Conservation (phyloP, 2,797 vertebrate genomes). For the Enteromius radiatus region DNA sequence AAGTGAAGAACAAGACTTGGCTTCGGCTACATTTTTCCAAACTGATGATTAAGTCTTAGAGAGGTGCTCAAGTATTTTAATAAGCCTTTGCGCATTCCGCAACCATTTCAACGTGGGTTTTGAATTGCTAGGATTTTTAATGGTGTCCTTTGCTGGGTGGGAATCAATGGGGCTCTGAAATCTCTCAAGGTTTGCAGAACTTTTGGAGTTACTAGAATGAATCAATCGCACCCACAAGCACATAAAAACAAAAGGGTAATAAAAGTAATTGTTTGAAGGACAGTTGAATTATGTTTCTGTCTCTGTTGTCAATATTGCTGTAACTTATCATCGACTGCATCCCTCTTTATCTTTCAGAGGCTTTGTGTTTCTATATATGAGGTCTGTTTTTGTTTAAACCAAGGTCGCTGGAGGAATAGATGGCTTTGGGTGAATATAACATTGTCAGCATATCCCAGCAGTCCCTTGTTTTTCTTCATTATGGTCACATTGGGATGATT, state of each 20-base stretch:
- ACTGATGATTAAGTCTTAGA: constrained; percentile 4
- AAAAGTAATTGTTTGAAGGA: constrained; percentile 30
- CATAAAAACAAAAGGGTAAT: constrained; percentile 29
- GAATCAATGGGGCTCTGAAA: neutral
- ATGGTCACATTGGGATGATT: neutral
- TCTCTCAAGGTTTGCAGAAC: constrained; percentile 11
- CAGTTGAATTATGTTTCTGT: constrained; percentile 1
- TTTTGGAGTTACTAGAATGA: constrained; percentile 3
- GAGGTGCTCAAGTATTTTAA: constrained; percentile 5
- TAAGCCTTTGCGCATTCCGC: neutral
- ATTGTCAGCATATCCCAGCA: neutral
- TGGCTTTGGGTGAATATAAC: neutral
- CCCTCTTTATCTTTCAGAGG: neutral
- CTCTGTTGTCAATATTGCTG: constrained; percentile 30
- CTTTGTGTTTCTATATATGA: constrained; percentile 17
- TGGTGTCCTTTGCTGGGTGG: neutral
- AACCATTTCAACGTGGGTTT: neutral
- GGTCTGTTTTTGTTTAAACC: neutral
- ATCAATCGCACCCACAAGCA: neutral
- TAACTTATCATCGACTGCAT: neutral
- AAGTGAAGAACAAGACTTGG: neutral
- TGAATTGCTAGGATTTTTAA: neutral
- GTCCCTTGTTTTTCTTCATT: constrained; percentile 14
- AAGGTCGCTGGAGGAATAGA: constrained; percentile 13
- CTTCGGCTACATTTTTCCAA: constrained; percentile 5